phyloP scores from a whole-genome alignment of 1,140 invertebrate genomes.

The Eupristina koningsbergeri region DNA sequence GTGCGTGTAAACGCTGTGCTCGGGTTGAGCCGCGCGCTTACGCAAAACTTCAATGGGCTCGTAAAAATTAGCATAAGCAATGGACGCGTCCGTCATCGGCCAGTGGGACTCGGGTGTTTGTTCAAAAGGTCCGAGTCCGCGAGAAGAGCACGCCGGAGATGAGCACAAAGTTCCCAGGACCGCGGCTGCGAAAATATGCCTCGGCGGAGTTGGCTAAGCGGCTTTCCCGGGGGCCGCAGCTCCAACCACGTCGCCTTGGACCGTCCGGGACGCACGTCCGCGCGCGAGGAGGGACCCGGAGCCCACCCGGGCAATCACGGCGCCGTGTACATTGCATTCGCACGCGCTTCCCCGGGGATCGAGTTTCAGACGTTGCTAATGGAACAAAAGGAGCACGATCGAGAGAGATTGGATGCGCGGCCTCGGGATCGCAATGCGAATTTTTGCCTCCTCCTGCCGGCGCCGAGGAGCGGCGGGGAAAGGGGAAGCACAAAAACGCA shows the following conservation, averaged over 20 bases:
- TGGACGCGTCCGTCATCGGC: too few relatives aligned
- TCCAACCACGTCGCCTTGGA: background rate
- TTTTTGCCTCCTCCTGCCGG: background rate
- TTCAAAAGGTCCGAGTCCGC: background rate
- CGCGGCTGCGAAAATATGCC: too few relatives aligned
- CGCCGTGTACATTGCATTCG: background rate
- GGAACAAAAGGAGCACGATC: conserved; percentile 1
- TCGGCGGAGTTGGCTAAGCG: too few relatives aligned
- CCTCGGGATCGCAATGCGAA: background rate
- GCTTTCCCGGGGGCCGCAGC: too few relatives aligned
- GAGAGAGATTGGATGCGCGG: background rate
- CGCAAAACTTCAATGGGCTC: background rate
- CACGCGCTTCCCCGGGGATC: conserved; percentile 5
- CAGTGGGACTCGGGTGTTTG: background rate
- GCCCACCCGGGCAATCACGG: conserved; percentile 26
- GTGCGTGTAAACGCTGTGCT: background rate
- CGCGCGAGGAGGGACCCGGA: background rate
- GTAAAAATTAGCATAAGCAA: background rate
- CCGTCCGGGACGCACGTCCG: too few relatives aligned
- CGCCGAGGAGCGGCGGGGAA: too few relatives aligned
- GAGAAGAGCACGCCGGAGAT: too few relatives aligned
- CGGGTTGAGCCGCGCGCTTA: too few relatives aligned
- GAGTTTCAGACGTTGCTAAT: conserved; percentile 31
- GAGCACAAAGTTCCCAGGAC: too few relatives aligned
- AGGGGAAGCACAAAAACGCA: background rate